Conservation (phyloP, 2,888 invertebrate species). For the Julus scanicus region DNA sequence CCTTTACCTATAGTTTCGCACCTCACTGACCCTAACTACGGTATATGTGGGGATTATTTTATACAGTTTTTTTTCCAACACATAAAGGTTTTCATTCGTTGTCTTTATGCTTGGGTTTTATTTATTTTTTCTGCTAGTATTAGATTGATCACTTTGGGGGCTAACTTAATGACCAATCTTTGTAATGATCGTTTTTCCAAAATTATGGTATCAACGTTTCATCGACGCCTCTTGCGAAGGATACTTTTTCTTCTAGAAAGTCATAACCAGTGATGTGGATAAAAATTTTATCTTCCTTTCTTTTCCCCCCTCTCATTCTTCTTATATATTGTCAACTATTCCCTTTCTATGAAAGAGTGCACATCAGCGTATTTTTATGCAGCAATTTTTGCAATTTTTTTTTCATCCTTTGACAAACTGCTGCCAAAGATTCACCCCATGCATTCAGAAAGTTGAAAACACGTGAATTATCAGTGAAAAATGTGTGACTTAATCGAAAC, state of each 20-base stretch:
- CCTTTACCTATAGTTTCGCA: constrained; percentile 7
- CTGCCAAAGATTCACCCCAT: background rate
- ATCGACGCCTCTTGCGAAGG: background rate
- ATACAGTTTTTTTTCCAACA: background rate
- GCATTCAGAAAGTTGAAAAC: background rate
- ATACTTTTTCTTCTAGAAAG: background rate
- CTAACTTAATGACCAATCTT: constrained; percentile 47
- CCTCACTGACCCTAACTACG: constrained; percentile 2
- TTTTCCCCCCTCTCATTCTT: background rate
- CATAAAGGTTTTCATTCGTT: background rate
- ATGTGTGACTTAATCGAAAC: background rate
- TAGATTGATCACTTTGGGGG: constrained; percentile 48
- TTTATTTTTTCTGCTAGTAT: background rate
- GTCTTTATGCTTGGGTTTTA: background rate
- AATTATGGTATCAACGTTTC: constrained; percentile 17
- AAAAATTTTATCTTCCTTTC: constrained; percentile 45
- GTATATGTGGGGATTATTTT: background rate
- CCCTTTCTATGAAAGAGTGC: constrained; percentile 4
- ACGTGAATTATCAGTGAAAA: background rate
- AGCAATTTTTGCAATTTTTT: background rate
- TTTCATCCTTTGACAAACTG: background rate
- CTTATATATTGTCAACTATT: background rate
- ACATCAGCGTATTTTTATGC: background rate
- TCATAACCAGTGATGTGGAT: constrained; percentile 51
- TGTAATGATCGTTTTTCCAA: constrained; percentile 41